Percentiles rank a stretch among this genome's conserved stretches.
phyloP scores from a whole-genome alignment of 2,797 vertebrate species.

The Erpetoichthys calabaricus region DNA sequence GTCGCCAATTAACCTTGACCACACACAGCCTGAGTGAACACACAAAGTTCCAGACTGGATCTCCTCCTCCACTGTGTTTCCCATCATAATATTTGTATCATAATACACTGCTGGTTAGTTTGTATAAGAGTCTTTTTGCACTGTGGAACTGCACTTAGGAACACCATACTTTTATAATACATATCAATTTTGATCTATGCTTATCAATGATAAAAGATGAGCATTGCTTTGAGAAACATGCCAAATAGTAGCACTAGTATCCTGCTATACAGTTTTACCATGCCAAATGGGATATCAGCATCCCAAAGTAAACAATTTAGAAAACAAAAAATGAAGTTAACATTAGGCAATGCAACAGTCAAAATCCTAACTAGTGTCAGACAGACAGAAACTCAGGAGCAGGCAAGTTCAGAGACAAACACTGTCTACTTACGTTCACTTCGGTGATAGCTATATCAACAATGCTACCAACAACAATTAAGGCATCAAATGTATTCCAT shows the following conservation, averaged over 20 bases:
- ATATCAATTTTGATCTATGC: too few species aligned
- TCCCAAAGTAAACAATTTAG: conserved; percentile 42
- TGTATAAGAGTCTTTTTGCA: too few species aligned
- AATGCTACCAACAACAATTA: conserved; percentile 99
- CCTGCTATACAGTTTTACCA: conserved; percentile 79
- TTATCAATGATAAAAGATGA: not conserved
- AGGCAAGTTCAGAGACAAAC: conserved; percentile 70
- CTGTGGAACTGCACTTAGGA: too few species aligned
- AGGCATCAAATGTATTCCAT: conserved; percentile 99
- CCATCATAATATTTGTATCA: too few species aligned
- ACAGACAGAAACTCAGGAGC: conserved; percentile 35
- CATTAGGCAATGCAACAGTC: conserved; percentile 45
- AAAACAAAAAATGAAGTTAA: conserved; percentile 21
- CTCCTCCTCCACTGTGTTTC: too few species aligned
- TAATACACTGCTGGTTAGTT: too few species aligned
- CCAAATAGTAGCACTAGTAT: conserved; percentile 31
- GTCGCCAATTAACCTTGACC: too few species aligned
- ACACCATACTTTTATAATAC: too few species aligned
- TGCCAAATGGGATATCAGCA: conserved; percentile 56
- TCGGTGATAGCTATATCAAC: conserved; percentile 99
- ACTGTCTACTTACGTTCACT: conserved; percentile 95
- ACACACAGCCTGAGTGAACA: too few species aligned
- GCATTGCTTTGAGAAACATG: not conserved
- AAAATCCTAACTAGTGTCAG: conserved; percentile 27
- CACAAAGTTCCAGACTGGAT: too few species aligned